Percentiles rank a stretch among this genome's conserved stretches.
phyloP scores from a whole-genome alignment of 2,888 invertebrate species.

The Eurytoma californica region DNA sequence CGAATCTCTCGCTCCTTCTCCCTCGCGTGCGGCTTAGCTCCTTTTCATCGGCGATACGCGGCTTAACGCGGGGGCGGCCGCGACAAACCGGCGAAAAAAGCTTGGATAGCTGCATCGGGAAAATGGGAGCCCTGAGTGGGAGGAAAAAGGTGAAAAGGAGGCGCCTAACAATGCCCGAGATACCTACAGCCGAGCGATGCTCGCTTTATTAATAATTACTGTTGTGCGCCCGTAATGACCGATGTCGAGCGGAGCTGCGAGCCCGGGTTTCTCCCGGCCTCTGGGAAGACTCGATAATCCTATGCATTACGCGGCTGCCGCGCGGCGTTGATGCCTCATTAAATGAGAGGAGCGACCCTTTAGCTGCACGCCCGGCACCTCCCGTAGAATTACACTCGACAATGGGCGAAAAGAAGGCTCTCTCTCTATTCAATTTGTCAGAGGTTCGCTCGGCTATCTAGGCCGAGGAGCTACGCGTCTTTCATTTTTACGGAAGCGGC shows the following conservation, averaged over 20 bases:
- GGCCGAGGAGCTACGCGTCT: slow-evolving; percentile 9
- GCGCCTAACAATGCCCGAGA: slow-evolving; percentile 65
- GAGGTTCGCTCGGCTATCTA: slow-evolving; percentile 36
- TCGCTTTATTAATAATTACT: slow-evolving; percentile 74
- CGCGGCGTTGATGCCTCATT: slow-evolving; percentile 67
- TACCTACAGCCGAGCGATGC: slow-evolving; percentile 57
- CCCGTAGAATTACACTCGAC: slow-evolving; percentile 65
- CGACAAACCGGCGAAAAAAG: slow-evolving; percentile 33
- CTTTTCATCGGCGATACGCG: slow-evolving; percentile 51
- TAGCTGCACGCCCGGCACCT: slow-evolving; percentile 59
- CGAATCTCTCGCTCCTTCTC: slow-evolving; percentile 63
- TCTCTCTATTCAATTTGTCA: slow-evolving; percentile 49
- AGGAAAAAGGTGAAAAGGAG: slow-evolving; percentile 50
- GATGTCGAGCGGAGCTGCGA: slow-evolving; percentile 68
- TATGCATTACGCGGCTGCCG: slow-evolving; percentile 68
- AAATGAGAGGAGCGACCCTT: slow-evolving; percentile 59
- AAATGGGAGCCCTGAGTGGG: neutral
- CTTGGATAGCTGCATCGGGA: slow-evolving; percentile 12
- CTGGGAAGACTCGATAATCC: slow-evolving; percentile 75
- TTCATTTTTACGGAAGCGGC: slow-evolving; percentile 57
- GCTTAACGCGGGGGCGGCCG: slow-evolving; percentile 16
- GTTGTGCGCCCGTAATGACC: slow-evolving; percentile 72
- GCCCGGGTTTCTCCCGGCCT: slow-evolving; percentile 45
- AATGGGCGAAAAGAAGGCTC: slow-evolving; percentile 55
- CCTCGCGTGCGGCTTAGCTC: slow-evolving; percentile 39